These are phyloP conservation scores for Cossypha heuglini DNA, from an alignment of 2,797 vertebrate species.

Conservation along the genomic window DNA sequence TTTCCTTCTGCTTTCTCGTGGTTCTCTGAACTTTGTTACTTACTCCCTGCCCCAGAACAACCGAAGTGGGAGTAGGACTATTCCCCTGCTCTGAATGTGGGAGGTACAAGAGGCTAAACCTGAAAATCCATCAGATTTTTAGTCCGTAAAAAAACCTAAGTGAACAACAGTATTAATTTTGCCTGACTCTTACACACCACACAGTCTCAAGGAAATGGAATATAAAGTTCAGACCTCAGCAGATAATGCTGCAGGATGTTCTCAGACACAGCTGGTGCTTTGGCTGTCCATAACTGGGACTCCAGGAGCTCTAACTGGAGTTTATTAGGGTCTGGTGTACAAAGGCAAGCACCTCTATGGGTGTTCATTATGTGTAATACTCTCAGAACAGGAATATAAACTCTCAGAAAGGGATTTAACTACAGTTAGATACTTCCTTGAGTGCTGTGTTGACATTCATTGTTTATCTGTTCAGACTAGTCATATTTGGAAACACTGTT, in stretches of 20 bases:
- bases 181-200: accelerated
- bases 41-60: background rate
- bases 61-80: background rate
- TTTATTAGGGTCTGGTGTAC: background rate
- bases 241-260: background rate
- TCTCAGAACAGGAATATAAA: background rate
- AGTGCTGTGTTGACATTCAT: conserved; percentile 55
- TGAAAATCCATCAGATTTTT: background rate
- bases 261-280: background rate
- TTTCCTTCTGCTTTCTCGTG: background rate
- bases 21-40: background rate
- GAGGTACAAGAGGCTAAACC: background rate
- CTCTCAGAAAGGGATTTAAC: background rate
- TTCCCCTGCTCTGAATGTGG: background rate
- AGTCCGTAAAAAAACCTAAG: background rate
- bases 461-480: conserved; percentile 65
- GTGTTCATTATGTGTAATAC: background rate
- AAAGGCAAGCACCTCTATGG: background rate
- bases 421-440: conserved; percentile 28
- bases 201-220: background rate
- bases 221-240: background rate
- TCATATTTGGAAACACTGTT: conserved; percentile 66
- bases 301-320: background rate
- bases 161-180: background rate
- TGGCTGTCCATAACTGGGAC: background rate